These are phyloP conservation scores for Drosophila quinaria DNA, from an alignment of 2,888 invertebrate species.

Conservation along the genomic window DNA sequence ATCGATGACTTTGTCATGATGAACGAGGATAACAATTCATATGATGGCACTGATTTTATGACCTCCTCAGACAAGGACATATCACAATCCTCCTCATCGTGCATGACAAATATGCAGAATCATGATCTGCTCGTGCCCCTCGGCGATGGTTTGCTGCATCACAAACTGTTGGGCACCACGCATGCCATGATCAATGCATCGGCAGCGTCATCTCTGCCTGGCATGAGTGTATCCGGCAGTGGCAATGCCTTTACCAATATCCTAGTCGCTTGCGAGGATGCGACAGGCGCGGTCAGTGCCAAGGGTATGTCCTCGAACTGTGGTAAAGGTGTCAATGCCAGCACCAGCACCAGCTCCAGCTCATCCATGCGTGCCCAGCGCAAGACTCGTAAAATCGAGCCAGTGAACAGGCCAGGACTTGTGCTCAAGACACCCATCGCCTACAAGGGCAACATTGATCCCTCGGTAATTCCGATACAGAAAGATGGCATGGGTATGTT, in stretches of 20 bases:
- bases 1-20: conserved; percentile 85
- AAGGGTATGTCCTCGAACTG: conserved; percentile 43
- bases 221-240: conserved; percentile 21
- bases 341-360: conserved; percentile 20
- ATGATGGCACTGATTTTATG: conserved; percentile 84
- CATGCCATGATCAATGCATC: conserved; percentile 48
- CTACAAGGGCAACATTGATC: conserved; percentile 92
- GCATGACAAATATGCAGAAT: conserved; percentile 68
- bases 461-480: conserved; percentile 94
- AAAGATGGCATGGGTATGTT: conserved; percentile 95
- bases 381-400: conserved; percentile 89
- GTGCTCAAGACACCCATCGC: conserved; percentile 92
- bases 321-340: conserved; percentile 51
- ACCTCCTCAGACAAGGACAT: conserved; percentile 77
- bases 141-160: conserved; percentile 73
- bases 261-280: conserved; percentile 51
- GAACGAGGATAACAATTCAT: conserved; percentile 85
- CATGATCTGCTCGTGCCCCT: conserved; percentile 78
- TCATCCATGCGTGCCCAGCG: conserved; percentile 79
- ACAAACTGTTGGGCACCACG: conserved; percentile 72
- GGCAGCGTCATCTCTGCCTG: conserved; percentile 12
- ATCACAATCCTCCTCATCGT: conserved; percentile 72
- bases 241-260: conserved; percentile 63
- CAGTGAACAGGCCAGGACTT: conserved; percentile 90
- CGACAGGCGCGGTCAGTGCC: conserved; percentile 23